Evolutionary conservation across 2,113 vertebrate genomes (phyloP), one percentile per base, ranked within the genome.

Genomic region (Cavia porcellus): DNA sequence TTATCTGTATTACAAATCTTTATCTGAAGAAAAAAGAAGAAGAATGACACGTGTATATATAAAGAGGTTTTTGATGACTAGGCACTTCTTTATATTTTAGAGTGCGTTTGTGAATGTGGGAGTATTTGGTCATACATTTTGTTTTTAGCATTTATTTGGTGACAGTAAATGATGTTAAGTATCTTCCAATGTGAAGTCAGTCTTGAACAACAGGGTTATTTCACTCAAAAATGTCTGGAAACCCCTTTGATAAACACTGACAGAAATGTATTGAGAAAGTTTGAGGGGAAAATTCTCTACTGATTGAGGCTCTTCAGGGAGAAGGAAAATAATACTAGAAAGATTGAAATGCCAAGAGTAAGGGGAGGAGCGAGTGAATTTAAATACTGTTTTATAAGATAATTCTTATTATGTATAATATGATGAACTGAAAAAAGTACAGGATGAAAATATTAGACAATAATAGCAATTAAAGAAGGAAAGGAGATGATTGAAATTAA

Each of bases 321-420:
- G 19, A 89, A 89, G 50, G 42, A 92, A 92, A 66, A 83, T 74
- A 89, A 89, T 83, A 12, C 30, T 52, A 88, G 64, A 74, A 92
- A 61, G 24, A 81, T 74, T 86, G 74, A 72, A 92, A 72, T 83
- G 15, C 30, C 62, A 89, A 74, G 28, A 87, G 20, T 42, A 72
- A 72, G 82, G 9, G 62, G 45, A 52, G 22, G 22, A 25, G 22
- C 7, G 14, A 55, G 24, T 61, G 4, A 92, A 55, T 52, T 86
- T 91, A 59, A 91, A 79, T 55, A 72, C 62, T 95, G n/a, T 42
- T 87, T 82, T 80, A 62, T 87, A 92, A 74, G 86, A 74, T 87
- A 82, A 72, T 17, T 3, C 42, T 80, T 50, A 72, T 50, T 25
- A 25, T 72, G 62, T 72, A 92, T 81, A 74, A 87, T 74, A 62